Conservation (phyloP, 2,797 vertebrate species). For the Masticophis lateralis region DNA sequence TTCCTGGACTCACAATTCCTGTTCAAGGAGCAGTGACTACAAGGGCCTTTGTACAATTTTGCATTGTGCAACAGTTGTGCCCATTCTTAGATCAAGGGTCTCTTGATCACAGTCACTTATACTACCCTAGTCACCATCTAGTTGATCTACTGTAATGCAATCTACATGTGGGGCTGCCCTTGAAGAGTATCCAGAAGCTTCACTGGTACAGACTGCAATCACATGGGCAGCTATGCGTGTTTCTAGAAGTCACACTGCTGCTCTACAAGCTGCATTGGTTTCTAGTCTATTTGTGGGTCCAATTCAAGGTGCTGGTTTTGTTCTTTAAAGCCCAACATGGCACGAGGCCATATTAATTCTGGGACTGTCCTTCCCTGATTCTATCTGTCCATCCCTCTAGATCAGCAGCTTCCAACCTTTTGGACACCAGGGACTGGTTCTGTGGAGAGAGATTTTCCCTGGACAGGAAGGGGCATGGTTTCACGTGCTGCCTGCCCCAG, state of each 20-base stretch:
- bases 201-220: not conserved
- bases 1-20: not conserved
- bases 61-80: not conserved
- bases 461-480: not conserved
- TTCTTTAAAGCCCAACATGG: not conserved
- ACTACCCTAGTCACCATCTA: not conserved
- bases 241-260: not conserved
- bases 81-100: not conserved
- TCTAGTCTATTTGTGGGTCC: not conserved
- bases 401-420: too few species aligned
- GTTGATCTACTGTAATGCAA: not conserved
- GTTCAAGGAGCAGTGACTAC: not conserved
- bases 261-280: not conserved
- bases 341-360: not conserved
- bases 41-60: not conserved
- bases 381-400: not conserved
- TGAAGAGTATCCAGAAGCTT: not conserved
- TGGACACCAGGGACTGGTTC: too few species aligned
- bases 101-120: not conserved
- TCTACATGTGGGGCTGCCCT: not conserved
- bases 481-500: not conserved
- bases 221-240: not conserved
- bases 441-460: too few species aligned
- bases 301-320: not conserved
- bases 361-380: not conserved